phyloP scores from a whole-genome alignment of 2,888 invertebrate species.

The Argyra leucocephala region DNA sequence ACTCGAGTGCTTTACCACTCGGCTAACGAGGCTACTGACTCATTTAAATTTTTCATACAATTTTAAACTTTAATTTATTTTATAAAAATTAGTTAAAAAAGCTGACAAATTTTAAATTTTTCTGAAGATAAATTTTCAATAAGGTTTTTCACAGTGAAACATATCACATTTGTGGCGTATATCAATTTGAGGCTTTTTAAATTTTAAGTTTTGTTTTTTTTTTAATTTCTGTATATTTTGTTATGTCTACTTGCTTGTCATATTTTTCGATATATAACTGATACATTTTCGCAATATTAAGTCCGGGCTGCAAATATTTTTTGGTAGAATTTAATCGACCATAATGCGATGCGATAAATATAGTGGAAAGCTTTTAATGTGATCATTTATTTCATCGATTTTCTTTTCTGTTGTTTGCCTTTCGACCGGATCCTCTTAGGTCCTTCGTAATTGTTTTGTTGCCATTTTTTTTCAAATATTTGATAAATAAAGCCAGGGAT shows the following conservation, averaged over 20 bases:
- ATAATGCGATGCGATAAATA: conserved; percentile 8
- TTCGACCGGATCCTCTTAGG: neutral
- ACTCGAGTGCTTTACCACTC: too few species aligned
- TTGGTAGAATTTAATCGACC: neutral
- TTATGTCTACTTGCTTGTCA: neutral
- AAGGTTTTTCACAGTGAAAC: too few species aligned
- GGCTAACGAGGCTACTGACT: too few species aligned
- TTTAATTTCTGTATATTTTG: neutral
- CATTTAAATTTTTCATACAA: too few species aligned
- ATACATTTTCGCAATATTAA: conserved; percentile 5
- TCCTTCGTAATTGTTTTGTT: conserved; percentile 9
- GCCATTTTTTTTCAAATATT: neutral
- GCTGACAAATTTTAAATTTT: too few species aligned
- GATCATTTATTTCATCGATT: neutral
- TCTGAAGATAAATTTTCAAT: too few species aligned
- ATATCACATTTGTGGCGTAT: conserved; percentile 6
- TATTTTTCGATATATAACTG: neutral
- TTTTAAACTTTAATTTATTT: too few species aligned
- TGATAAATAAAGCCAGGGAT: conserved; percentile 8
- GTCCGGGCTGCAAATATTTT: too few species aligned
- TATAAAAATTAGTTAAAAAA: too few species aligned
- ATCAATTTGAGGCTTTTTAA: conserved; percentile 5
- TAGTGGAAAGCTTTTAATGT: neutral
- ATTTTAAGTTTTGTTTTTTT: conserved; percentile 10
- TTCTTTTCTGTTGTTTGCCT: neutral